Percentiles rank a stretch among this genome's conserved stretches.
Evolutionary conservation across 2,888 invertebrate genomes (phyloP).

Genomic region (Chrysotoxum bicinctum): DNA sequence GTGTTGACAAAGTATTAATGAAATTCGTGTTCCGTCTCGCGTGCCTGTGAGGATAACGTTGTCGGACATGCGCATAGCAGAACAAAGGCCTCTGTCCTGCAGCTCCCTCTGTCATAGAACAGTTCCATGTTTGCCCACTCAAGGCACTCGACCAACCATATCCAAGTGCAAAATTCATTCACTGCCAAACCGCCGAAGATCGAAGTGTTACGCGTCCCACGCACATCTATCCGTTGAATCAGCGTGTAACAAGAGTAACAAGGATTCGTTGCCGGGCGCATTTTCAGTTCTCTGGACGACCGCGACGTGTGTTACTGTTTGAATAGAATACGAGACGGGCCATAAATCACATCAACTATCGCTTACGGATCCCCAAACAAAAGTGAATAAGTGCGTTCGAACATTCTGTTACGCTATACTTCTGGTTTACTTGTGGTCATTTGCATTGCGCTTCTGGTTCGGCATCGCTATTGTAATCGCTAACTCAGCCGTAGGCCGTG

Average conservation of each 20-base stretch:
- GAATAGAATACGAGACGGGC: constrained; percentile 53
- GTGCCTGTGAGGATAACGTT: constrained; percentile 53
- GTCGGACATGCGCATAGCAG: constrained; percentile 51
- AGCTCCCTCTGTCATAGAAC: constrained; percentile 16
- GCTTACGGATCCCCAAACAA: constrained; percentile 32
- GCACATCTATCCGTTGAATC: constrained; percentile 42
- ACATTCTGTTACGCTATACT: not conserved
- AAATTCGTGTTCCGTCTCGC: constrained; percentile 60
- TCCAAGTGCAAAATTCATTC: constrained; percentile 61
- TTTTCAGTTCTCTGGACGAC: constrained; percentile 1
- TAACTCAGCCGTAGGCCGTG: not conserved
- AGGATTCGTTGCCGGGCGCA: constrained; percentile 52
- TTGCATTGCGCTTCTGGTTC: constrained; percentile 41
- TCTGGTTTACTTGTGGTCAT: constrained; percentile 24
- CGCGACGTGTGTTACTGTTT: constrained; percentile 27
- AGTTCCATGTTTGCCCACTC: constrained; percentile 57
- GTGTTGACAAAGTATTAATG: constrained; percentile 67
- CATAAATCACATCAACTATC: constrained; percentile 63
- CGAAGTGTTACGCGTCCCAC: constrained; percentile 65
- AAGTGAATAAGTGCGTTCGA: constrained; percentile 49
- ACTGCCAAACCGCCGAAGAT: constrained; percentile 30
- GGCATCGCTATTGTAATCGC: constrained; percentile 10
- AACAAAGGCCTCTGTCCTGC: constrained; percentile 34
- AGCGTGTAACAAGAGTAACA: constrained; percentile 61
- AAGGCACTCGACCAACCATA: constrained; percentile 43